phyloP scores from a whole-genome alignment of 2,888 invertebrate species.

The Ophion costatus region DNA sequence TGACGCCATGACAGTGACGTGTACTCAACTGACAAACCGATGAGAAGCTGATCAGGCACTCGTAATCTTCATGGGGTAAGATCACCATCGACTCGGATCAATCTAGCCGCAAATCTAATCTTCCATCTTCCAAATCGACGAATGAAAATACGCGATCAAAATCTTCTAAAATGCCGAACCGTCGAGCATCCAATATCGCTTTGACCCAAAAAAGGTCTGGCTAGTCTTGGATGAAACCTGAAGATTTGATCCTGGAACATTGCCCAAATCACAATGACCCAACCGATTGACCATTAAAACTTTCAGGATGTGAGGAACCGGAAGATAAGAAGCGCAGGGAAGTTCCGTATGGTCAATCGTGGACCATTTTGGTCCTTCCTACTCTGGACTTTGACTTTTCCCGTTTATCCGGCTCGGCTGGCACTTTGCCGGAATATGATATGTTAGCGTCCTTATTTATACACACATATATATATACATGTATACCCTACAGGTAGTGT shows the following conservation, averaged over 20 bases:
- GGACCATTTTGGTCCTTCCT: not conserved
- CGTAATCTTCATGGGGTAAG: not conserved
- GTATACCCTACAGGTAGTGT: conserved; percentile 18
- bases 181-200: not conserved
- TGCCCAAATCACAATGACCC: not conserved
- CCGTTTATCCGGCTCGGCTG: conserved; percentile 4
- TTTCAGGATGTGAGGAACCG: not conserved
- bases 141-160: not conserved
- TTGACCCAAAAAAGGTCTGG: not conserved
- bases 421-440: conserved; percentile 10
- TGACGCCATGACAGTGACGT: not conserved
- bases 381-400: conserved; percentile 13
- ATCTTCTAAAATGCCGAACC: not conserved
- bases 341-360: not conserved
- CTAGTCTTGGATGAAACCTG: not conserved
- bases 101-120: not conserved
- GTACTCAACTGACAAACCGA: not conserved
- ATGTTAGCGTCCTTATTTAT: conserved; percentile 3
- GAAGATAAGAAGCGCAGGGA: not conserved
- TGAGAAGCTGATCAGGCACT: not conserved
- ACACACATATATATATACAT: not conserved
- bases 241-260: not conserved
- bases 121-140: not conserved
- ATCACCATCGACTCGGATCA: not conserved
- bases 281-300: not conserved